These are phyloP conservation scores for Silurus glanis DNA, from an alignment of 2,113 vertebrate species.

Conservation along the genomic window DNA sequence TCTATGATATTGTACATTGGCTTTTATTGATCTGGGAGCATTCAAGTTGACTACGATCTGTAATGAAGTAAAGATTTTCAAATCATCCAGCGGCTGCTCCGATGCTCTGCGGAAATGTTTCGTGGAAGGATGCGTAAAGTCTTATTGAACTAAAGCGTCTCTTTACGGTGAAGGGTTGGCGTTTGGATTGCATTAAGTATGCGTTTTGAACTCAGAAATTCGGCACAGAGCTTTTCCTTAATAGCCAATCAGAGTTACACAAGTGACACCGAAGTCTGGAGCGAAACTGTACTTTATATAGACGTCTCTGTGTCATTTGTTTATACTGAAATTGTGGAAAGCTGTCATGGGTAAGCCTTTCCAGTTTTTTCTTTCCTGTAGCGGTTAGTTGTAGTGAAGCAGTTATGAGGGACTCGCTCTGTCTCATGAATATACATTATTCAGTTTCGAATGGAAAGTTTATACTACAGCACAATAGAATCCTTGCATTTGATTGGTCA, in stretches of 20 bases:
- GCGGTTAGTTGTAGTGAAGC: conserved; percentile 53
- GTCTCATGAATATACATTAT: neutral
- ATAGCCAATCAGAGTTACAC: neutral
- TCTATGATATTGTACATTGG: neutral
- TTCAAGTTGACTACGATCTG: neutral
- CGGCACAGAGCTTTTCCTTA: neutral
- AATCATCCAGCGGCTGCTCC: neutral
- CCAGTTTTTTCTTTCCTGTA: too few species aligned
- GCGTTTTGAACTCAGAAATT: neutral
- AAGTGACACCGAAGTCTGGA: neutral
- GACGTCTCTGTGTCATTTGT: neutral
- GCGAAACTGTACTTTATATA: too few species aligned
- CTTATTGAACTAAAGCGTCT: neutral
- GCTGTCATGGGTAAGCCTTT: neutral
- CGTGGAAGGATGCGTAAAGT: neutral
- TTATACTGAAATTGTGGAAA: neutral
- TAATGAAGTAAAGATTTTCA: neutral
- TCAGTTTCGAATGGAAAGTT: neutral
- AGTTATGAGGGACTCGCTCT: conserved; percentile 56
- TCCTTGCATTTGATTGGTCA: neutral
- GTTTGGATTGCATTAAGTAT: too few species aligned
- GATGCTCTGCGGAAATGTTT: neutral
- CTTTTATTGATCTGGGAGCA: neutral
- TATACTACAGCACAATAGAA: neutral
- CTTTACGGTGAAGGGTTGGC: neutral